A percentile compares a stretch with the other conserved stretches of the same genome.
These are phyloP conservation scores for Rousettus leschenaultii DNA, from an alignment of 2,113 vertebrate species.

Conservation along the genomic window DNA sequence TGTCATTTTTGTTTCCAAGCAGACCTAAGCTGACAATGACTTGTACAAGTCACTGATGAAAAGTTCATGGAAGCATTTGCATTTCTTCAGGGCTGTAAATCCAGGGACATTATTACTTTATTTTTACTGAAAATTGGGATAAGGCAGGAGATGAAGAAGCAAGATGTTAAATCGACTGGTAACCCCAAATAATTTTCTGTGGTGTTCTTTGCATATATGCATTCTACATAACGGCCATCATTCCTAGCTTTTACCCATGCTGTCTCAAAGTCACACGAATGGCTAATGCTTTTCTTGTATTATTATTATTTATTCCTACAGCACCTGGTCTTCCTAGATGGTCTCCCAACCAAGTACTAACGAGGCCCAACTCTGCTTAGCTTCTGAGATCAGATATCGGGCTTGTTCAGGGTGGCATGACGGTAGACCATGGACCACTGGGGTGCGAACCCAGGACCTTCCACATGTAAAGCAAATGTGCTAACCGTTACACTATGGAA, in stretches of 20 bases:
- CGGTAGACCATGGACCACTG: too few species aligned
- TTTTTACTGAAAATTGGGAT: background rate
- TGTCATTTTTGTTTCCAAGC: constrained; percentile 30
- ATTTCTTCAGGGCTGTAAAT: constrained; percentile 30
- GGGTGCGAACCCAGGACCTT: too few species aligned
- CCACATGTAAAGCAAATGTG: too few species aligned
- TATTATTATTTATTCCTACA: too few species aligned
- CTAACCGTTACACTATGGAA: too few species aligned
- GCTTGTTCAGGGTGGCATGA: too few species aligned
- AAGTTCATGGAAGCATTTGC: background rate
- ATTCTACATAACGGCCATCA: background rate
- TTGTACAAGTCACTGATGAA: background rate
- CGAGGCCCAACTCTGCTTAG: too few species aligned
- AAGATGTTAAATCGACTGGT: background rate
- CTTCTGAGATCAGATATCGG: too few species aligned
- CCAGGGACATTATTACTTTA: background rate
- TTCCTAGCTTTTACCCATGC: background rate
- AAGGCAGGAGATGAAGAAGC: background rate
- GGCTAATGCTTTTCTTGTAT: background rate
- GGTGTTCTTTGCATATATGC: too few species aligned
- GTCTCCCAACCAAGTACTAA: too few species aligned
- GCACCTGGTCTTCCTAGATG: too few species aligned
- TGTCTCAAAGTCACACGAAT: background rate
- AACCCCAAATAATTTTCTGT: background rate
- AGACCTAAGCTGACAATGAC: background rate